A percentile compares a stretch with the other conserved stretches of the same genome.
Evolutionary conservation across 2,797 vertebrate species (phyloP).

Genomic region (Crax fasciolata): DNA sequence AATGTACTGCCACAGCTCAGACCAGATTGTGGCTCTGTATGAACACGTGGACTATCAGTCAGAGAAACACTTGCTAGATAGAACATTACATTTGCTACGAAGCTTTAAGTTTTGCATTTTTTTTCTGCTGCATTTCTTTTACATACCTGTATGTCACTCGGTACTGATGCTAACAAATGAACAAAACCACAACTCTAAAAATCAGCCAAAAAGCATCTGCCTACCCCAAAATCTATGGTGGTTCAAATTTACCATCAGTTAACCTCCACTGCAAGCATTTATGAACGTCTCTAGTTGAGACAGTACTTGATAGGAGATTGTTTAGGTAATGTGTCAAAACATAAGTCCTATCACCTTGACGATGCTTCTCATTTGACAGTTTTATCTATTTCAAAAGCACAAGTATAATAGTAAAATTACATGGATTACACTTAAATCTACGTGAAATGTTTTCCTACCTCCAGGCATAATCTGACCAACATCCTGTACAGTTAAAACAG

Average conservation of each 20-base stretch:
- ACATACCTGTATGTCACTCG: background rate
- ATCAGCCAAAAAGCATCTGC: background rate
- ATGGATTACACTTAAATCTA: background rate
- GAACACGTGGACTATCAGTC: background rate
- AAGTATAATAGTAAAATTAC: background rate
- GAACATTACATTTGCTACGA: background rate
- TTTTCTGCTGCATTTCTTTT: background rate
- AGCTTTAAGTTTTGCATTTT: accelerated
- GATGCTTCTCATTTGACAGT: background rate
- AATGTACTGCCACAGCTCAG: background rate
- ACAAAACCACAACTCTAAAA: background rate
- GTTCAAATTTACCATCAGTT: background rate
- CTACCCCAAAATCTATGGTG: background rate
- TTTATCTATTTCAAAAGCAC: background rate
- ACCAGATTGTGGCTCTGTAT: background rate
- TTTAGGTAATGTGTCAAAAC: background rate
- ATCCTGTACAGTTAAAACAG: conserved; percentile 95
- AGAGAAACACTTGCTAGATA: background rate
- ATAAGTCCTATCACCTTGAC: background rate
- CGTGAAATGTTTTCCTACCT: conserved; percentile 82
- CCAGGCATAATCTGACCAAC: conserved; percentile 96
- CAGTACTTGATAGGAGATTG: background rate
- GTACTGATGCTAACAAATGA: background rate
- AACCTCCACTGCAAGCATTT: background rate
- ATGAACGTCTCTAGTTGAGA: background rate